Evolutionary conservation across 2,797 vertebrate genomes (phyloP).

Genomic region (Parambassis ranga): DNA sequence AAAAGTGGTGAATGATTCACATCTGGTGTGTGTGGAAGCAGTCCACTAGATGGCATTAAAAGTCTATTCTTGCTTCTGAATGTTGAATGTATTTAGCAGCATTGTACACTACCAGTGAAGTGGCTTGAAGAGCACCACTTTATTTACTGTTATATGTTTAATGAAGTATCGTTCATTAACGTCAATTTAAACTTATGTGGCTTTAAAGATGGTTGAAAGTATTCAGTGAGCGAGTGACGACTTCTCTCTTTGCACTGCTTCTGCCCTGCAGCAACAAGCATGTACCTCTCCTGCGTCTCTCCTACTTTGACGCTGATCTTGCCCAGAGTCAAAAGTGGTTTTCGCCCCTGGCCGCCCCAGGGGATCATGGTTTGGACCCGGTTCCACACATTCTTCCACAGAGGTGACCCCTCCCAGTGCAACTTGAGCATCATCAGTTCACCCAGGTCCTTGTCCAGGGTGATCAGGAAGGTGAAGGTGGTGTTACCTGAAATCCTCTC

Average conservation of each 20-base stretch:
- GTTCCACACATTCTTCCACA: slow-evolving; percentile 89
- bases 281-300: slow-evolving; percentile 87
- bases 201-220: too few species aligned
- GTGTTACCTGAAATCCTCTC: slow-evolving; percentile 85
- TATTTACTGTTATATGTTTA: too few species aligned
- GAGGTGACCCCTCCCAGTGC: slow-evolving; percentile 83
- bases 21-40: background rate
- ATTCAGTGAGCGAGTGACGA: too few species aligned
- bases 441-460: slow-evolving; percentile 88
- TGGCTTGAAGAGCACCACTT: too few species aligned
- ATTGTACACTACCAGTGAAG: too few species aligned
- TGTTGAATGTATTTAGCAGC: too few species aligned
- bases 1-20: background rate
- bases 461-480: slow-evolving; percentile 90
- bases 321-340: slow-evolving; percentile 82
- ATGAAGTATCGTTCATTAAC: too few species aligned
- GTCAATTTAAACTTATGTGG: too few species aligned
- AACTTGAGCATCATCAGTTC: slow-evolving; percentile 87
- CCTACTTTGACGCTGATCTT: slow-evolving; percentile 87
- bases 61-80: too few species aligned
- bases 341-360: slow-evolving; percentile 71
- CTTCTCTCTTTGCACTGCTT: background rate
- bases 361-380: slow-evolving; percentile 86
- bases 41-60: slow-evolving; percentile 68
- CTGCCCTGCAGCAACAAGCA: background rate